Conservation (phyloP, 2,797 vertebrate genomes). For the Sebastes diploproa region DNA sequence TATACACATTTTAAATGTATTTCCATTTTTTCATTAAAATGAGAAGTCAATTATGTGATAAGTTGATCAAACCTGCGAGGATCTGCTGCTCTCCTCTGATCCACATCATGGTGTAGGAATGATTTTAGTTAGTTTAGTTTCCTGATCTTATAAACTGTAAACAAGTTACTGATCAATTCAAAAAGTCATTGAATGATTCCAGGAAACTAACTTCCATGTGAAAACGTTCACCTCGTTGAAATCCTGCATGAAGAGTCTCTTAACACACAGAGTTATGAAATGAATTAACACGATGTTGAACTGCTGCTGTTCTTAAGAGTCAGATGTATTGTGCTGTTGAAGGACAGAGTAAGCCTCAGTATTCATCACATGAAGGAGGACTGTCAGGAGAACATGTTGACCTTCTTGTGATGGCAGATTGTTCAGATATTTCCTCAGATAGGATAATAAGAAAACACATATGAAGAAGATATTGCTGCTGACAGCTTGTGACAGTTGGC, state of each 20-base stretch:
- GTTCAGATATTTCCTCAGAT: conserved; percentile 9
- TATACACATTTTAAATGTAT: not conserved
- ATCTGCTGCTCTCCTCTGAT: not conserved
- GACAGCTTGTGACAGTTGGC: conserved; percentile 22
- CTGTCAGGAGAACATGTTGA: not conserved
- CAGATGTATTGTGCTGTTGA: not conserved
- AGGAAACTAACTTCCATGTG: not conserved
- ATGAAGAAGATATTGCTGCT: conserved; percentile 5
- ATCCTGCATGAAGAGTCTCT: conserved; percentile 49
- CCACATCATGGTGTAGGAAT: not conserved
- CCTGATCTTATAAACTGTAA: not conserved
- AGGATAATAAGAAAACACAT: conserved; percentile 24
- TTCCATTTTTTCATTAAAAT: not conserved
- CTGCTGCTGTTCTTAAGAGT: not conserved
- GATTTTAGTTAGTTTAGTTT: not conserved
- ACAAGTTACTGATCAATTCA: not conserved
- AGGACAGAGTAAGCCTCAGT: not conserved
- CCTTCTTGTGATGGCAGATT: not conserved
- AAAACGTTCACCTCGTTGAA: conserved; percentile 35
- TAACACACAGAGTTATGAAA: conserved; percentile 21
- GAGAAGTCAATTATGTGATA: not conserved
- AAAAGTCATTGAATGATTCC: not conserved
- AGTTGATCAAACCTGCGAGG: not conserved
- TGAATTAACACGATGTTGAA: not conserved
- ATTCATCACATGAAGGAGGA: not conserved